Evolutionary conservation across 2,888 invertebrate genomes (phyloP), one percentile per base, ranked within the genome.

Genomic region (Agonum fuliginosum): DNA sequence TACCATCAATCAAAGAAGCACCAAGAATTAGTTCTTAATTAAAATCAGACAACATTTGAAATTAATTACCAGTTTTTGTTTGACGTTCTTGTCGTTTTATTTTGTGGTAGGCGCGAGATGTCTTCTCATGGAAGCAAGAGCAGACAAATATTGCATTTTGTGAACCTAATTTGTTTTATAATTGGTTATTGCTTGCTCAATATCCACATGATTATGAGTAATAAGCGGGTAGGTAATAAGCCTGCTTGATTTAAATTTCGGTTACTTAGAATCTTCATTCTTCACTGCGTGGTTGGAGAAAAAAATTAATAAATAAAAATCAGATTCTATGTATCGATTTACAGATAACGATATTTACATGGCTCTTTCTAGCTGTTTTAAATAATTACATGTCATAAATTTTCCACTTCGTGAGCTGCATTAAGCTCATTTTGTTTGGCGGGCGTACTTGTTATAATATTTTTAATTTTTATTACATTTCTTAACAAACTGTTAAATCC

Each of bases 1-100:
- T 74, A 73, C 34, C 58, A 73, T 73, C 73, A 74, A 74, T 74
- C 74, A 74, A 62, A 65, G 34, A 46, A 27, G 71, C 48, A 71
- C 48, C 48, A 74, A 74, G 30, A 74, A 74, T 74, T 58, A 74
- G 62, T 58, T 74, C 62, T 43, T 74, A 74, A 74, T 74, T 74
- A 74, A 74, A 74, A 62, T 27, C 65, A 43, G 58, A 74, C 74
- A 74, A 74, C 74, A 65, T 74, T 74, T 74, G 74, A 74, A 74
- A 74, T 74, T 74, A 74, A 74, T 74, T 74, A 74, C 74, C 14
- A 8, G 58, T 62, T 62, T 24, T 17, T 62, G 14, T 62, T 17
- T 34, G 17, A 54, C 12, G n/a, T 14, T 54, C 24, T 54, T 54
- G 3, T 54, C 6, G n/a, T 8, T 54, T 54, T 54, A 54, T 54